Conservation (phyloP, 1,140 invertebrate genomes). For the Antheraea pernyi region DNA sequence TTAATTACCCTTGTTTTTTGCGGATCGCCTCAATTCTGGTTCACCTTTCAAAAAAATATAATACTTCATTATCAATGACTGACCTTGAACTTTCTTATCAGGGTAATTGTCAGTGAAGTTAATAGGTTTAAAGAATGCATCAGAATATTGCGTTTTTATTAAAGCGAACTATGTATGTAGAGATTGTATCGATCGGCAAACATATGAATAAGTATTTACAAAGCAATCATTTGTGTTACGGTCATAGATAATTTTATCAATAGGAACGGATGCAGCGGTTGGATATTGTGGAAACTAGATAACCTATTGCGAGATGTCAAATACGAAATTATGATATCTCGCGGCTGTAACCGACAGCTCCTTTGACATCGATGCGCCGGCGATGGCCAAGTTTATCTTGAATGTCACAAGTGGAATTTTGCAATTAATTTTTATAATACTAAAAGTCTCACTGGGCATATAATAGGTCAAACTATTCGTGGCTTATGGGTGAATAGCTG, state of each 20-base stretch:
- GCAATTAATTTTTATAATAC: neutral
- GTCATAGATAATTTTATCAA: constrained; percentile 25
- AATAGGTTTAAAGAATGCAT: too few relatives aligned
- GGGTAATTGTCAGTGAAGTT: too few relatives aligned
- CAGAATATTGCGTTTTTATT: too few relatives aligned
- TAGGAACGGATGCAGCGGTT: constrained; percentile 34
- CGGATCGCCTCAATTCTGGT: too few relatives aligned
- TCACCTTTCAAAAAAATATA: too few relatives aligned
- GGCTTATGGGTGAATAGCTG: too few relatives aligned
- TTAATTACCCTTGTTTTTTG: too few relatives aligned
- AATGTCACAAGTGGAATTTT: neutral
- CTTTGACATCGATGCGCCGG: constrained; percentile 36
- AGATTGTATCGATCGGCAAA: neutral
- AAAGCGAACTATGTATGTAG: neutral
- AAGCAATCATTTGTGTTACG: constrained; percentile 2
- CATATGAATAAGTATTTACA: neutral
- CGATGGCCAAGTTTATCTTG: constrained; percentile 17
- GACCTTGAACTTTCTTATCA: too few relatives aligned
- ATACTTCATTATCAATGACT: too few relatives aligned
- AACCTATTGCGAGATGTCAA: constrained; percentile 40
- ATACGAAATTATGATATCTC: constrained; percentile 36
- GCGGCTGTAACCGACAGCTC: constrained; percentile 32
- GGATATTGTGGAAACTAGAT: constrained; percentile 31
- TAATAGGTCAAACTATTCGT: too few relatives aligned
- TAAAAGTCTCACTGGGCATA: too few relatives aligned